Evolutionary conservation across 2,113 vertebrate species (phyloP), one percentile per base, ranked within the genome.

Genomic region (Brachionichthys hirsutus): DNA sequence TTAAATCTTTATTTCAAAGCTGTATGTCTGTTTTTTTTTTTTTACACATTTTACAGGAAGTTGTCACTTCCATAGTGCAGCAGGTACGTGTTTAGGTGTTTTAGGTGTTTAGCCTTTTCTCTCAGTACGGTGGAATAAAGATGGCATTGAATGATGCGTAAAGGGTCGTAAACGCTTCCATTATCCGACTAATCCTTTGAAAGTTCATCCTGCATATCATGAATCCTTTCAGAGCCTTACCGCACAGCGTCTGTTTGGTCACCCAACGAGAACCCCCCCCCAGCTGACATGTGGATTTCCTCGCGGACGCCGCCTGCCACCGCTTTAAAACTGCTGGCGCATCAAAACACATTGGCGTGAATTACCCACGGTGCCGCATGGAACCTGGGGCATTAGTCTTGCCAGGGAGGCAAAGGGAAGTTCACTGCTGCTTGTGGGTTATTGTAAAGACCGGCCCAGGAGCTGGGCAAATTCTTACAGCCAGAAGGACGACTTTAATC

Each of bases 281-380:
- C 17, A 17, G 13, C 17, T 34, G 20, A 24, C 13, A 22, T 12
- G 24, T 71, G 18, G 11, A 58, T 34, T 64, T 18, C 30, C 20
- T 50, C 43, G 34, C 12, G 6, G 52, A 22, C 24, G 30, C 47
- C 15, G 16, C 9, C 56, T 40, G 50, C 16, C 22, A 19, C 6
- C 50, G 47, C 54, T 12, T 62, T 69, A 57, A 81, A 86, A 75
- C 58, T 54, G 45, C 51, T 59, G 49, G 34, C 44, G 56, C 42
- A 75, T 66, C 67, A 75, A 60, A 62, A 30, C 44, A 43, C 52
- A 66, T 80, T 75, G 76, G 62, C 70, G 77, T 70, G 62, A 54
- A 78, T 84, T 73, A 70, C 62, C 67, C 61, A 54, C 18, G 49
- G 54, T 43, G 54, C 46, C 57, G 38, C 67, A 68, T n/a, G 59